A percentile compares a stretch with the other conserved stretches of the same genome.
phyloP scores from a whole-genome alignment of 35 echinoderm and acorn worm species.

The Lytechinus variegatus region DNA sequence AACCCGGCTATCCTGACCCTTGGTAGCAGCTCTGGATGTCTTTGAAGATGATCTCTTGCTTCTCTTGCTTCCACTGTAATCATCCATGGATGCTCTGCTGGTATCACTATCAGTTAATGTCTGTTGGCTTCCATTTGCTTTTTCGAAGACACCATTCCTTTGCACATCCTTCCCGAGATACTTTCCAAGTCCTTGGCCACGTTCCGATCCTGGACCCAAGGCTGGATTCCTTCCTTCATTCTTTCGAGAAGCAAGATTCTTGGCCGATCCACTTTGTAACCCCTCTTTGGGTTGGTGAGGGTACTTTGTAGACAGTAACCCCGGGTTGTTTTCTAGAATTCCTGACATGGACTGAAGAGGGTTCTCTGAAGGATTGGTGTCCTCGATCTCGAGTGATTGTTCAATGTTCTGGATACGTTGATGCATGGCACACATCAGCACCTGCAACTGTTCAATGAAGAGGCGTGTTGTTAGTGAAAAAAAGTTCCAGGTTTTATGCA shows the following conservation, averaged over 20 bases:
- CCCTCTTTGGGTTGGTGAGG: background rate
- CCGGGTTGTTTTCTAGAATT: background rate
- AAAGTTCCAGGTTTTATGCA: no score
- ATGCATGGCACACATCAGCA: slow-evolving; percentile 52
- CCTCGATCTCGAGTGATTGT: slow-evolving; percentile 31
- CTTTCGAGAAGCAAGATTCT: background rate
- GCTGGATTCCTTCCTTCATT: background rate
- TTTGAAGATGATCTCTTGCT: background rate
- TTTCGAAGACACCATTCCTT: background rate
- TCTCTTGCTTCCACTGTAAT: background rate
- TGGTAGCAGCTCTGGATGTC: background rate
- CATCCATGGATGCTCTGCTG: background rate
- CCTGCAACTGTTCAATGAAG: slow-evolving; percentile 8
- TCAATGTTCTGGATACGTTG: slow-evolving; percentile 43
- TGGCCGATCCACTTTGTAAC: background rate
- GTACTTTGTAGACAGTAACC: background rate
- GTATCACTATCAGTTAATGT: background rate
- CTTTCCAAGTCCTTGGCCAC: background rate
- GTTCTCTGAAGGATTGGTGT: background rate
- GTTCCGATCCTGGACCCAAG: background rate
- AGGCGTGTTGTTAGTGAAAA: no score
- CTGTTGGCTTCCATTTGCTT: background rate
- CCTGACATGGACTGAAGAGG: background rate
- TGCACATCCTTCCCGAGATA: background rate
- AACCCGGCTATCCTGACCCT: background rate